These are phyloP conservation scores for Epizoanthus scotinus DNA, from an alignment of 92 coral and sea anemone species.

Conservation along the genomic window DNA sequence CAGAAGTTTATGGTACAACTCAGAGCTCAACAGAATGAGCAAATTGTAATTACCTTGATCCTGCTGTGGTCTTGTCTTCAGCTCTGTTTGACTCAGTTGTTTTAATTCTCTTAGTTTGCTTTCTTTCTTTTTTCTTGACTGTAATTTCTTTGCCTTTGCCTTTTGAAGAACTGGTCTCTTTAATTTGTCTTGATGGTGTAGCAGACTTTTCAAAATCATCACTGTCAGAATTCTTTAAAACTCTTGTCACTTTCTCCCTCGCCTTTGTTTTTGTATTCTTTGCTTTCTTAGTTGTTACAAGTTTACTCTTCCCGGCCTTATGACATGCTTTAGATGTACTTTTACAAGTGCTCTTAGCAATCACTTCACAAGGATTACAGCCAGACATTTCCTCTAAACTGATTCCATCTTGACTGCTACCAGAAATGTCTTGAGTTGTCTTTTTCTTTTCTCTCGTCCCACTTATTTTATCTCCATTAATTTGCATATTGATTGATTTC, in stretches of 20 bases:
- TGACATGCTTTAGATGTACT: neutral
- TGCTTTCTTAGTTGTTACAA: neutral
- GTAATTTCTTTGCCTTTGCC: neutral
- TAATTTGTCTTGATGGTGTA: neutral
- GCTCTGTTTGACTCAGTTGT: neutral
- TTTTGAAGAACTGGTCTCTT: neutral
- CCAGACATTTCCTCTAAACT: neutral
- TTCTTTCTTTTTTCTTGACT: neutral
- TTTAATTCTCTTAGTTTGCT: neutral
- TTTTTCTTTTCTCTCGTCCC: conserved; percentile 1
- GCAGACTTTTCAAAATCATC: conserved; percentile 15
- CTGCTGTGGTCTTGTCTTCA: neutral
- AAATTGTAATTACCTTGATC: conserved; percentile 9
- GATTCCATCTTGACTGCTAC: neutral
- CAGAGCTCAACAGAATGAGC: no score
- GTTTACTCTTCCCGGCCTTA: neutral
- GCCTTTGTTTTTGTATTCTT: neutral
- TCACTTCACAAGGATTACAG: no score
- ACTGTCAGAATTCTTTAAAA: conserved; percentile 8
- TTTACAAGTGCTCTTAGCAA: neutral
- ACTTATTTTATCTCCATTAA: neutral
- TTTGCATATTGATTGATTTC: neutral
- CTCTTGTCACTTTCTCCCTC: neutral
- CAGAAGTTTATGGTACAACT: no score
- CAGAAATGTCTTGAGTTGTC: neutral